Base-by-base conservation (phyloP, 2,113 vertebrate species). In the Zapornia atra region DNA sequence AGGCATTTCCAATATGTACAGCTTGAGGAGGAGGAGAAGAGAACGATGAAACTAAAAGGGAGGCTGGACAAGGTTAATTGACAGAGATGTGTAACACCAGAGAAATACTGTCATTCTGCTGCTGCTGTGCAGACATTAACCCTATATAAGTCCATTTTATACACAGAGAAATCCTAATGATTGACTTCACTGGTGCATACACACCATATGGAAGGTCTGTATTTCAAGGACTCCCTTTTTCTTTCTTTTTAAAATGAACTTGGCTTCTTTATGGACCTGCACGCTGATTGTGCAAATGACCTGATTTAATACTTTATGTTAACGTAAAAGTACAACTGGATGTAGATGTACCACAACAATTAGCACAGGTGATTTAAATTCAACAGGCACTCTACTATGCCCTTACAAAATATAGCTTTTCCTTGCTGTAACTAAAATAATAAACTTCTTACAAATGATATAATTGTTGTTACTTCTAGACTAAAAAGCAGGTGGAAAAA, bases 381-480 rank as follows among this genome's bases (percentile, higher is more conserved):
- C 65, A 84, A 87, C 31, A 38, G 26, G 42, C 15, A 26, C 9
- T 91, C 19, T 46, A 92, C 88, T 38, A 75, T 12, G 40, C 14
- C 38, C 48, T 78, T 59, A 17, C 15, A 94, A 93, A 94, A 87
- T 42, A 92, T 0, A 86, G 51, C 38, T 94, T 94, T 83, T 88
- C 42, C 36, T 88, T 70, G 25, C 22, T 66, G 14, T 51, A 92
- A 75, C 54, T 86, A 95, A 92, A 92, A 88, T 83, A 93, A 95
- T 90, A 84, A 92, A 86, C 60, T 70, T 96, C 60, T 81, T 88
- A 64, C 10, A 79, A 33, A 94, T 59, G 48, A 73, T 50, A n/a
- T 31, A 89, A 68, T 69, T 91, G 20, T 60, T 90, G 72, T 53
- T 86, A 75, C 81, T 71, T 42, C 28, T 82, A 63, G 22, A 71